These are phyloP conservation scores for Noctilio leporinus DNA, from an alignment of 2,113 vertebrate species.

Conservation along the genomic window DNA sequence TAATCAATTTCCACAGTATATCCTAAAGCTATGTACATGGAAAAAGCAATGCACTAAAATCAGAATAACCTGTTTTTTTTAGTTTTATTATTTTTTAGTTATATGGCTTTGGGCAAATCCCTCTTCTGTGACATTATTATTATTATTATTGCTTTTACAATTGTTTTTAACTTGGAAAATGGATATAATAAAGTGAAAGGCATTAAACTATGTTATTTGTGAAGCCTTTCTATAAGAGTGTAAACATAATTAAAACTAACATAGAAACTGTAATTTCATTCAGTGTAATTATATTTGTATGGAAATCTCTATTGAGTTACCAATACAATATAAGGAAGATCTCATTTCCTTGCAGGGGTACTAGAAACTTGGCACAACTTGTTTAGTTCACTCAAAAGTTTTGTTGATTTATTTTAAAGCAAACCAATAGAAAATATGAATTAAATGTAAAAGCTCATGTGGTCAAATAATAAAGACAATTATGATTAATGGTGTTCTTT, in stretches of 20 bases:
- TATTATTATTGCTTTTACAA: not conserved
- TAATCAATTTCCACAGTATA: constrained; percentile 45
- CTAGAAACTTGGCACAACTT: not conserved
- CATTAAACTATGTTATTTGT: not conserved
- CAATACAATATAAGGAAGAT: not conserved
- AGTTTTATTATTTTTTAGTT: not conserved
- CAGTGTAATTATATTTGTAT: not conserved
- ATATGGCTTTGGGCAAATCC: not conserved
- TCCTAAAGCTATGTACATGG: not conserved
- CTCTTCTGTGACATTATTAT: not conserved
- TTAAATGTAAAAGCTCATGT: not conserved
- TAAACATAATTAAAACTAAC: not conserved
- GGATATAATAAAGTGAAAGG: not conserved
- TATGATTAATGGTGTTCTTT: not conserved
- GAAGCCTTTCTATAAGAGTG: not conserved
- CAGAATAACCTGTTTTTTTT: not conserved
- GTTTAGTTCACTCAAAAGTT: not conserved
- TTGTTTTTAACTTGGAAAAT: not conserved
- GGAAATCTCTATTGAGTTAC: not conserved
- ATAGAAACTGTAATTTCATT: not conserved
- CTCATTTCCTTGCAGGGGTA: not conserved
- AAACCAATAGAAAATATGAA: not conserved
- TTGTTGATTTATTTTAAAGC: not conserved
- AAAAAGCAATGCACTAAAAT: not conserved
- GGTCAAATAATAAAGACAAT: not conserved